Evolutionary conservation across 2,888 invertebrate species (phyloP).

Genomic region (Eupithecia pulchellata): DNA sequence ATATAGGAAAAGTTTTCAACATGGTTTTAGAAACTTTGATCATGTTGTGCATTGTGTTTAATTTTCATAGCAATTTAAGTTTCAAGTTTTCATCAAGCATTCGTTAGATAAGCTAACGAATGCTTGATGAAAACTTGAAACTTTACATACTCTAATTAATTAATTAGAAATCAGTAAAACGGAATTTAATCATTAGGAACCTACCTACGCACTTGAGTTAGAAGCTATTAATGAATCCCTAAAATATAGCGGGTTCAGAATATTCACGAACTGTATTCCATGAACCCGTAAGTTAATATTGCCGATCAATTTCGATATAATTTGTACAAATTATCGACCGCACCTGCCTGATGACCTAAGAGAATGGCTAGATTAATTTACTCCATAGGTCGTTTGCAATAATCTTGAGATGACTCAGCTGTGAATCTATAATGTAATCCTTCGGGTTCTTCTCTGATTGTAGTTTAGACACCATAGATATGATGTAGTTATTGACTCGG

Average conservation of each 20-base stretch:
- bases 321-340: not conserved
- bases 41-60: not conserved
- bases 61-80: not conserved
- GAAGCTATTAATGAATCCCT: not conserved
- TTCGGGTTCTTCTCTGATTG: not conserved
- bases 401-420: not conserved
- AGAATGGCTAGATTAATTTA: not conserved
- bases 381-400: not conserved
- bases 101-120: not conserved
- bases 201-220: constrained; percentile 4
- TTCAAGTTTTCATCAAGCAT: not conserved
- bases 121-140: not conserved
- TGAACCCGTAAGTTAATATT: not conserved
- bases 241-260: not conserved
- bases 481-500: not conserved
- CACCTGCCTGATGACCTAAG: not conserved
- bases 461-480: not conserved
- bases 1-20: not conserved
- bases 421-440: not conserved
- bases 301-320: not conserved
- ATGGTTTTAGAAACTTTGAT: not conserved
- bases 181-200: not conserved
- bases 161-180: not conserved
- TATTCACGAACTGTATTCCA: not conserved
- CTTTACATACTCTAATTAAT: not conserved